Conservation (phyloP, 2,888 invertebrate genomes). For the Acrobasis suavella region DNA sequence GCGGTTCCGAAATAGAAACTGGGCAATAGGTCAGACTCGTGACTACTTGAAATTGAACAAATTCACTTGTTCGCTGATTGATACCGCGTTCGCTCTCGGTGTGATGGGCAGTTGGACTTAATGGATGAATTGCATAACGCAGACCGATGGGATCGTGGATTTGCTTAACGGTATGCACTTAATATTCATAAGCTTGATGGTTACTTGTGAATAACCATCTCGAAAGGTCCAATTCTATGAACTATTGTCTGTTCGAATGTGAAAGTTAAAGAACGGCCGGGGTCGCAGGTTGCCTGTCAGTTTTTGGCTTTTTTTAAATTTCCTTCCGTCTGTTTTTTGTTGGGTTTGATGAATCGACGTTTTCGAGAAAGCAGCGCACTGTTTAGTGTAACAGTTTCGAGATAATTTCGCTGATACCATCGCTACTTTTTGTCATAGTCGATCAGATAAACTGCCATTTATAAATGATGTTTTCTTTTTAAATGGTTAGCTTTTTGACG, state of each 20-base stretch:
- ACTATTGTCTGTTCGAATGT: slow-evolving; percentile 52
- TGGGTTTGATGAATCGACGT: slow-evolving; percentile 51
- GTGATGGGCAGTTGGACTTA: slow-evolving; percentile 35
- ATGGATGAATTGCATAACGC: slow-evolving; percentile 49
- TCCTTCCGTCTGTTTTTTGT: slow-evolving; percentile 44
- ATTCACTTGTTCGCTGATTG: slow-evolving; percentile 28
- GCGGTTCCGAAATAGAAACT: slow-evolving; percentile 17
- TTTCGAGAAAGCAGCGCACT: slow-evolving; percentile 34
- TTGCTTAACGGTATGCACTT: slow-evolving; percentile 41
- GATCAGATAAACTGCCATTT: slow-evolving; percentile 22
- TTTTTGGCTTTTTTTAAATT: slow-evolving; percentile 47
- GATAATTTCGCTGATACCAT: slow-evolving; percentile 23
- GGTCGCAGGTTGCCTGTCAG: slow-evolving; percentile 63
- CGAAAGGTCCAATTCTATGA: slow-evolving; percentile 49
- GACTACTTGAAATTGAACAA: slow-evolving; percentile 28
- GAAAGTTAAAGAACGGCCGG: slow-evolving; percentile 50
- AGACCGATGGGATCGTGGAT: slow-evolving; percentile 51
- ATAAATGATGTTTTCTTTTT: slow-evolving; percentile 16
- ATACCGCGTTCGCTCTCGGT: slow-evolving; percentile 27
- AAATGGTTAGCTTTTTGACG: slow-evolving; percentile 16
- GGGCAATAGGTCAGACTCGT: slow-evolving; percentile 30
- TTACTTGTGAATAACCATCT: slow-evolving; percentile 37
- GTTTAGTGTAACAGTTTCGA: slow-evolving; percentile 28
- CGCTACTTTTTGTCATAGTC: slow-evolving; percentile 18
- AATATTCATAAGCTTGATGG: slow-evolving; percentile 44